These are phyloP conservation scores for Oxystoma pomonae DNA, from an alignment of 2,888 invertebrate genomes.

Conservation along the genomic window DNA sequence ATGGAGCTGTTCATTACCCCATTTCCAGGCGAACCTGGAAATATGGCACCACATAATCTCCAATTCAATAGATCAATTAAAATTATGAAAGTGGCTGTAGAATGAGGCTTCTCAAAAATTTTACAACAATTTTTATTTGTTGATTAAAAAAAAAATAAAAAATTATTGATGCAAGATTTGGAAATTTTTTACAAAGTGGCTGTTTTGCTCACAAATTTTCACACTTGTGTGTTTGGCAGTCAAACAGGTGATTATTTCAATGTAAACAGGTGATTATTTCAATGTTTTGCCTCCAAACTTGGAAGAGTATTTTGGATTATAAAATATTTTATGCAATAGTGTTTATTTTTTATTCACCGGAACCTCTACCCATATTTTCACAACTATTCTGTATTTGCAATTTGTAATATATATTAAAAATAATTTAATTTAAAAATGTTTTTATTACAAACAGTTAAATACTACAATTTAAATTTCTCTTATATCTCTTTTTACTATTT, in stretches of 20 bases:
- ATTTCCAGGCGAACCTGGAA: no score
- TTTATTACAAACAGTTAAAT: no score
- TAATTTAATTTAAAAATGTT: no score
- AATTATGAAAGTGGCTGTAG: constrained; percentile 22
- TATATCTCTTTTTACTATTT: no score
- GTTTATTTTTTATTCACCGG: no score
- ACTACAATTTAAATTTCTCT: no score
- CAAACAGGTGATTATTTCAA: no score
- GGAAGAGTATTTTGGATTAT: constrained; percentile 11
- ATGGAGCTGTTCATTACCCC: no score
- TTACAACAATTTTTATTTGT: constrained; percentile 21
- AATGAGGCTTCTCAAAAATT: constrained; percentile 29
- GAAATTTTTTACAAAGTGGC: constrained; percentile 18
- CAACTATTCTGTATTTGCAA: no score
- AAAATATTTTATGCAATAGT: neutral
- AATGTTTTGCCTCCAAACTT: constrained; percentile 4
- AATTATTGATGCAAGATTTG: constrained; percentile 23
- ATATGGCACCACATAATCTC: constrained; percentile 14
- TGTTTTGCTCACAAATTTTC: constrained; percentile 22
- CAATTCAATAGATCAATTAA: constrained; percentile 23
- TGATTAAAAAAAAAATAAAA: constrained; percentile 24
- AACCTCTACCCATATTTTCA: no score
- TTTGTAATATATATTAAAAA: no score
- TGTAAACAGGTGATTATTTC: no score
- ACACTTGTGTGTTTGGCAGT: constrained; percentile 11